Evolutionary conservation across 2,797 vertebrate genomes (phyloP).

Genomic region (Chelon labrosus): DNA sequence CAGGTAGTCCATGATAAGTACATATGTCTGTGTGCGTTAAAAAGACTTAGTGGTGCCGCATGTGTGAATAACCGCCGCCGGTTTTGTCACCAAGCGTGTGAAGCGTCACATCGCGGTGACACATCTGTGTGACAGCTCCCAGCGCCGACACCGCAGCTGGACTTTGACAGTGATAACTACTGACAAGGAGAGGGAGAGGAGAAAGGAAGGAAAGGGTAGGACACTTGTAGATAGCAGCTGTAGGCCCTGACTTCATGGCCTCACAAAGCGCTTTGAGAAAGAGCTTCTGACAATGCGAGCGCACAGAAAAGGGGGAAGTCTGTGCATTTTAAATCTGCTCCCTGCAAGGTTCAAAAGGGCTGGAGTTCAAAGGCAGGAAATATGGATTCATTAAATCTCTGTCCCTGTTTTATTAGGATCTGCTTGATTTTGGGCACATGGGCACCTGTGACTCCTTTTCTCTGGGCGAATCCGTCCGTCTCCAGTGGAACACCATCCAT

Average conservation of each 20-base stretch:
- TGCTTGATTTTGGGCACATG: conserved; percentile 41
- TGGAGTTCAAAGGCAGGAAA: conserved; percentile 31
- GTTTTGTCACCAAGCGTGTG: conserved; percentile 73
- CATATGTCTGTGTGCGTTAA: conserved; percentile 17
- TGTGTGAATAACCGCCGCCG: conserved; percentile 55
- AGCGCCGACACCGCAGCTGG: conserved; percentile 64
- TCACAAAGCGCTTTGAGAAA: conserved; percentile 56
- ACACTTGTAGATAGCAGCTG: conserved; percentile 74
- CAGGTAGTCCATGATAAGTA: conserved; percentile 52
- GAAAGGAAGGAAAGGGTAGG: conserved; percentile 72
- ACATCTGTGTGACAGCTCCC: conserved; percentile 79
- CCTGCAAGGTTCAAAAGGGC: conserved; percentile 12
- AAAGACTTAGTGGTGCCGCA: conserved; percentile 57
- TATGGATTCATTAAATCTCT: conserved; percentile 56
- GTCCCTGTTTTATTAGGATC: conserved; percentile 42
- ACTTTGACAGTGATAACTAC: conserved; percentile 75
- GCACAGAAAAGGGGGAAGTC: conserved; percentile 36
- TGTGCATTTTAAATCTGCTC: conserved; percentile 46
- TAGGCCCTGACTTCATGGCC: conserved; percentile 65
- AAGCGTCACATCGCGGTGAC: conserved; percentile 75
- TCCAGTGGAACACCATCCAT: conserved; percentile 50
- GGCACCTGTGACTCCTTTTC: conserved; percentile 57
- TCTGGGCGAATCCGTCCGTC: conserved; percentile 31
- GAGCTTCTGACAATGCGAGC: conserved; percentile 45
- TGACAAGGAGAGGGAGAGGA: conserved; percentile 77